A percentile compares a stretch with the other conserved stretches of the same genome.
phyloP scores from a whole-genome alignment of 2,797 vertebrate species.

The Halcyon badia region DNA sequence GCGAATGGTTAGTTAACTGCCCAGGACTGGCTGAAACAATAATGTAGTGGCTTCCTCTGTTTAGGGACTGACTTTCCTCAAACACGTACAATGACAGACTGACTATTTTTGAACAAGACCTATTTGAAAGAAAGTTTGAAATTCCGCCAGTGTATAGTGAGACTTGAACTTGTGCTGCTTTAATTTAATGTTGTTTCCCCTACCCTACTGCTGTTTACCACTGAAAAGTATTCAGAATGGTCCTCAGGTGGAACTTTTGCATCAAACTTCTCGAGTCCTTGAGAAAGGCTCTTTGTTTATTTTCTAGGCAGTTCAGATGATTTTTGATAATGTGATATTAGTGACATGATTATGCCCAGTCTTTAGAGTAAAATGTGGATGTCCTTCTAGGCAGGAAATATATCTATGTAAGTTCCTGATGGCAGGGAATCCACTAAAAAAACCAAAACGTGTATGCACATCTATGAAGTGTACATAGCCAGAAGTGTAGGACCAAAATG shows the following conservation, averaged over 20 bases:
- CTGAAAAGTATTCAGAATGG: background rate
- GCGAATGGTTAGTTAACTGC: background rate
- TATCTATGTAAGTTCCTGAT: background rate
- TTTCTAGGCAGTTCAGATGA: background rate
- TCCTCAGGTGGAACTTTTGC: background rate
- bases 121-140: background rate
- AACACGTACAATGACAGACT: background rate
- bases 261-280: background rate
- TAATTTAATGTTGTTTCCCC: background rate
- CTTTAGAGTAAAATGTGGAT: background rate
- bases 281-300: conserved; percentile 2
- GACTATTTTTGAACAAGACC: background rate
- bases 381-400: background rate
- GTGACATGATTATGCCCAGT: background rate
- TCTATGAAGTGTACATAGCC: background rate
- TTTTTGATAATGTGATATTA: conserved; percentile 30
- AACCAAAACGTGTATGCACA: background rate
- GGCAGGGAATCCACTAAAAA: background rate
- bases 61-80: background rate
- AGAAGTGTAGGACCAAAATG: background rate
- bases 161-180: background rate
- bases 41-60: background rate
- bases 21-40: background rate
- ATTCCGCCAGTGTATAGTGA: background rate
- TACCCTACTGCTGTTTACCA: background rate